A percentile compares a stretch with the other conserved stretches of the same genome.
Evolutionary conservation across 53 echinoderm and acorn worm genomes (phyloP).

Genomic region (Henricia sp.): DNA sequence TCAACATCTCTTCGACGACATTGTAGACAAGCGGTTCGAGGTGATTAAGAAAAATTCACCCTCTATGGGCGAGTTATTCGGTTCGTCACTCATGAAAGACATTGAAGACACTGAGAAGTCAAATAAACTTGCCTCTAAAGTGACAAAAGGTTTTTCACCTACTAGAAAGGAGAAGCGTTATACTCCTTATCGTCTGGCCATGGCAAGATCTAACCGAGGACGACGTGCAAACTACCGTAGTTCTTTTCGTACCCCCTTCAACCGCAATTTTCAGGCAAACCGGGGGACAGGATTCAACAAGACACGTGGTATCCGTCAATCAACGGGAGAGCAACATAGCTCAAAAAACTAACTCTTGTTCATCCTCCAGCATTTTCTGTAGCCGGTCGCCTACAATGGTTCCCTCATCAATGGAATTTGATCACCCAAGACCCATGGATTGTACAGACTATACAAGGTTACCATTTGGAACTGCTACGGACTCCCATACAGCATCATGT

Average conservation of each 20-base stretch:
- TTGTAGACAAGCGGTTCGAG: slow-evolving; percentile 7
- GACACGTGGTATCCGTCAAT: background rate
- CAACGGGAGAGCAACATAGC: background rate
- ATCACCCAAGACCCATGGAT: no score
- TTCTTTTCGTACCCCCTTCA: no score
- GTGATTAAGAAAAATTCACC: background rate
- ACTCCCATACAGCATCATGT: background rate
- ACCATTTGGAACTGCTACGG: background rate
- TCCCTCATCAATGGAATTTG: no score
- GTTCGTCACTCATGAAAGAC: background rate
- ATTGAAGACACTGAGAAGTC: background rate
- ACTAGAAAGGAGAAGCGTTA: background rate
- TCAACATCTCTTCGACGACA: slow-evolving; percentile 2
- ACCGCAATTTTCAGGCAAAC: no score
- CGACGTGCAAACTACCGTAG: no score
- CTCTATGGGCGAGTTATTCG: background rate
- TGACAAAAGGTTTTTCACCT: background rate
- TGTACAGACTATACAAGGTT: background rate
- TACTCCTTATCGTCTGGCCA: no score
- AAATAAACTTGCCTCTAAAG: background rate
- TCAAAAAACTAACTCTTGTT: background rate
- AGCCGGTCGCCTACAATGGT: no score
- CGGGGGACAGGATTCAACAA: background rate
- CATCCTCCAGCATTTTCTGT: no score
- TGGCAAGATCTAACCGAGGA: no score